These are phyloP conservation scores for Scaptodrosophila latifasciaeformis DNA, from an alignment of 2,888 invertebrate genomes.

Conservation along the genomic window DNA sequence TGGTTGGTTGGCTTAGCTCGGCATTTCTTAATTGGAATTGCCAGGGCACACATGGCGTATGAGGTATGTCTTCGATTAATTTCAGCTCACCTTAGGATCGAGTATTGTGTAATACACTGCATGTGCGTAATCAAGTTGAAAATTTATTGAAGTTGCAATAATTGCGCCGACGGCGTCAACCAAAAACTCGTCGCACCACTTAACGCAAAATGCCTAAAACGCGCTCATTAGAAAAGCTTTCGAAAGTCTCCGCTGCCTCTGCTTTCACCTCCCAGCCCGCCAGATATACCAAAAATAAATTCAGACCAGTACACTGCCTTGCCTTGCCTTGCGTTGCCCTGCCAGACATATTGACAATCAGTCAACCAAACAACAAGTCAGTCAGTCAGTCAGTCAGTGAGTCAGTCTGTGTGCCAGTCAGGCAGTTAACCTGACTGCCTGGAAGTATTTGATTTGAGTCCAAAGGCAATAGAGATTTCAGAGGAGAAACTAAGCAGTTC, in stretches of 20 bases:
- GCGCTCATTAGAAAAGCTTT: slow-evolving; percentile 56
- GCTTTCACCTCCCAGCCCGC: slow-evolving; percentile 58
- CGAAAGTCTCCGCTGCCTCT: slow-evolving; percentile 14
- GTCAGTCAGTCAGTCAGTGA: too few relatives aligned
- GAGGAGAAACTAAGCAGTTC: too few relatives aligned
- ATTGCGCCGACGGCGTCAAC: slow-evolving; percentile 48
- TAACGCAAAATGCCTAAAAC: slow-evolving; percentile 26
- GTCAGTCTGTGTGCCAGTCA: too few relatives aligned
- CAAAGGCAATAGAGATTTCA: slow-evolving; percentile 34
- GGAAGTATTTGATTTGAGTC: slow-evolving; percentile 40
- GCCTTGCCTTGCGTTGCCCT: too few relatives aligned
- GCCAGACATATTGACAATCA: too few relatives aligned
- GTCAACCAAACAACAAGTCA: too few relatives aligned
- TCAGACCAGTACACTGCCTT: too few relatives aligned
- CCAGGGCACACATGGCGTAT: slow-evolving; percentile 36
- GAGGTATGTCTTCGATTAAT: slow-evolving; percentile 60
- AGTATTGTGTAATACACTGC: too few relatives aligned
- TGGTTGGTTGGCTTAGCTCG: slow-evolving; percentile 20
- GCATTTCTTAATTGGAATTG: slow-evolving; percentile 62
- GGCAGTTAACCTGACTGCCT: too few relatives aligned
- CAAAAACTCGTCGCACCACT: slow-evolving; percentile 1
- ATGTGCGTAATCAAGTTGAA: slow-evolving; percentile 61
- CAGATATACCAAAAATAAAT: too few relatives aligned
- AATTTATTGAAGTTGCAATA: slow-evolving; percentile 66
- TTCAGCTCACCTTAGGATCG: slow-evolving; percentile 42